phyloP scores from a whole-genome alignment of 2,113 vertebrate species.

The Seriola rivoliana region DNA sequence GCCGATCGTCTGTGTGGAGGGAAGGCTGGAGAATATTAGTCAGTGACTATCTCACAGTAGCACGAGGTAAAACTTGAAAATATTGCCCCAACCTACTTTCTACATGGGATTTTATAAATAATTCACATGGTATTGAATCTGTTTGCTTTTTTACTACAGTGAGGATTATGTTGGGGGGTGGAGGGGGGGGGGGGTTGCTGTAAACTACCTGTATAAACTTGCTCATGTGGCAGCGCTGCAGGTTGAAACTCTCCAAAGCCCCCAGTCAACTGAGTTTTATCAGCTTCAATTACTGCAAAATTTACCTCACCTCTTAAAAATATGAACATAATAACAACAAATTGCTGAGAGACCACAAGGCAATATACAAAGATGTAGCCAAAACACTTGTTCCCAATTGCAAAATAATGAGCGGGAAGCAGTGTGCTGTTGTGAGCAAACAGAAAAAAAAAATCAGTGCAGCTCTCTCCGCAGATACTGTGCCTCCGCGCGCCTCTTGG shows the following conservation, averaged over 20 bases:
- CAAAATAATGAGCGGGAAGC: conserved; percentile 66
- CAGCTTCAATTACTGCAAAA: conserved; percentile 52
- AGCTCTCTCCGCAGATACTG: conserved; percentile 28
- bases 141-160: too few relatives aligned
- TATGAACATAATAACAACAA: conserved; percentile 66
- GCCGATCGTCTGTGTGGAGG: too few relatives aligned
- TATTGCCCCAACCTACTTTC: too few relatives aligned
- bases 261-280: conserved; percentile 42
- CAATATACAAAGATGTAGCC: conserved; percentile 57
- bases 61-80: too few relatives aligned
- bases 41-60: too few relatives aligned
- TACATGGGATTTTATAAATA: too few relatives aligned
- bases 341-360: conserved; percentile 68
- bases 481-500: conserved; percentile 54
- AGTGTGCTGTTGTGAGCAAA: conserved; percentile 29
- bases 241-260: conserved; percentile 20
- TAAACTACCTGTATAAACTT: conserved; percentile 34
- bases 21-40: too few relatives aligned
- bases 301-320: conserved; percentile 56
- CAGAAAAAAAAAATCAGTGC: conserved; percentile 23
- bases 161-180: background rate
- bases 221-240: conserved; percentile 3
- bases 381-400: conserved; percentile 65
- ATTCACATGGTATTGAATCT: too few relatives aligned
- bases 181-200: background rate